Base-by-base conservation (phyloP, 2,113 vertebrate species). In the Phasianus colchicus region DNA sequence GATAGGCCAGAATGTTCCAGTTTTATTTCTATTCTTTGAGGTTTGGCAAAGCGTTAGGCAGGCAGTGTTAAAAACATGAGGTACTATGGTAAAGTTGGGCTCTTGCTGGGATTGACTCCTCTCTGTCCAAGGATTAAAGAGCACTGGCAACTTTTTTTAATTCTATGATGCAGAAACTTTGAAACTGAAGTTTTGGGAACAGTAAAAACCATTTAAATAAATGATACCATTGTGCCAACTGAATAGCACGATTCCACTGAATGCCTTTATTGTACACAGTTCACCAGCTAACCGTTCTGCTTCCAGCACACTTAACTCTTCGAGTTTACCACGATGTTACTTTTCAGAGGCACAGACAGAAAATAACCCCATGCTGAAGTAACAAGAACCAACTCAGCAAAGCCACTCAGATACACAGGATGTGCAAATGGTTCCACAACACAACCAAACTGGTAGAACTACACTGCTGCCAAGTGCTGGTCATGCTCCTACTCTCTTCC, bases 1-100 rank as follows among this genome's bases (percentile, higher is more conserved):
- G 1, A 86, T 88, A 92, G 55, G 69, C 82, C 69, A 93, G 63
- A 94, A 79, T n/a, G 47, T 92, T 92, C 84, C 21, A 71, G 60
- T 89, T 93, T 76, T 77, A 45, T 38, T 92, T 86, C 85, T 83
- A 0, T 74, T 87, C 55, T 89, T 93, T 4, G 1, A 24, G 77
- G 29, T 88, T 48, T 92, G 82, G 60, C 67, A 67, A 91, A 88
- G 57, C 60, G 60, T 47, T 73, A 19, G 50, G 66, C 6, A 58
- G 57, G 54, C 78, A 83, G 3, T 2, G 2, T 55, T 87, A 89
- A 80, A 90, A 93, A 27, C 52, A 80, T 8, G 34, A 92, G 64
- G 18, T 30, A 54, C 55, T 58, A 70, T 45, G 79, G 54, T 42
- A 95, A 90, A 88, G 86, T 11, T 8, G 10, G 22, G 32, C 34